These are phyloP conservation scores for Pluvialis apricaria DNA, from an alignment of 2,113 vertebrate genomes.

Conservation along the genomic window DNA sequence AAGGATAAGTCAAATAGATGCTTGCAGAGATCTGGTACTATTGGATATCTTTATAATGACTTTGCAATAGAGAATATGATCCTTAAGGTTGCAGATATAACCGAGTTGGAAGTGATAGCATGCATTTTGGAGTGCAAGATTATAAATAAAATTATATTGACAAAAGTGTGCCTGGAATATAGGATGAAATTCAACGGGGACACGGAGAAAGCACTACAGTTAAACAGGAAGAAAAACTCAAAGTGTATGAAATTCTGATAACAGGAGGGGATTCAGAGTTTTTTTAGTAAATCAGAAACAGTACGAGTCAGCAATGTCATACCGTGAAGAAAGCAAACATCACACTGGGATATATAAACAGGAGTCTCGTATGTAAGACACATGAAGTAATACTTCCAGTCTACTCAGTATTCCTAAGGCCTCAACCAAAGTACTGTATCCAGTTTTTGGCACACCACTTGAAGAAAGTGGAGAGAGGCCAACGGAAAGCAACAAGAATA, in stretches of 20 bases:
- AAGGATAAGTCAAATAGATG: not conserved
- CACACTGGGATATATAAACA: slow-evolving; percentile 35
- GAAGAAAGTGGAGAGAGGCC: slow-evolving; percentile 6
- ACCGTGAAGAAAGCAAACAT: slow-evolving; percentile 33
- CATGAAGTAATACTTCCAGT: slow-evolving; percentile 19
- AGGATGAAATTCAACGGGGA: not conserved
- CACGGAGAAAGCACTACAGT: not conserved
- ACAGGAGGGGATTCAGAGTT: not conserved
- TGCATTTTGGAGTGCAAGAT: not conserved
- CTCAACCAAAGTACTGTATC: slow-evolving; percentile 10
- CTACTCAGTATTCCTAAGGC: not conserved
- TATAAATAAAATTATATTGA: not conserved
- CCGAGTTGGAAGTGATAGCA: not conserved
- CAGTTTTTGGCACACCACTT: not conserved
- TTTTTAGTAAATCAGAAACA: not conserved
- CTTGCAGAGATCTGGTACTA: not conserved
- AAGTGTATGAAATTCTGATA: not conserved
- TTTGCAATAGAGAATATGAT: not conserved
- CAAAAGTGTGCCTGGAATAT: not conserved
- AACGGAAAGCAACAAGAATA: slow-evolving; percentile 29
- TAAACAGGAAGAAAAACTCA: not conserved
- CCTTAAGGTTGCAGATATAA: not conserved
- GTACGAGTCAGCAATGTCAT: slow-evolving; percentile 15
- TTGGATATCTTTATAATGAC: not conserved
- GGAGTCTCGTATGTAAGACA: not conserved